These are phyloP conservation scores for Ginglymostoma cirratum DNA, from an alignment of 2,113 vertebrate species.

Conservation along the genomic window DNA sequence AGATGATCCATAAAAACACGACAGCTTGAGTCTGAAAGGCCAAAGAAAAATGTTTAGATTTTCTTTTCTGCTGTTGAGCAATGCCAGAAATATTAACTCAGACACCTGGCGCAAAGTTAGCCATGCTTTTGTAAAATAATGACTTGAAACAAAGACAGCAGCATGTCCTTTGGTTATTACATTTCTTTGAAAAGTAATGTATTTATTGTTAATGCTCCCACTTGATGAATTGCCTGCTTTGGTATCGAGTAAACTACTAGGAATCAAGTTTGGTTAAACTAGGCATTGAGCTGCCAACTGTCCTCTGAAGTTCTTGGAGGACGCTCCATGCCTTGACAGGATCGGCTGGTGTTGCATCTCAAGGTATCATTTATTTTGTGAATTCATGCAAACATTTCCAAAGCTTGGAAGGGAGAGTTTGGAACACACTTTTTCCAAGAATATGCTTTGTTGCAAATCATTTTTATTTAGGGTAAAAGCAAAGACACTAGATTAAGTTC, in stretches of 20 bases:
- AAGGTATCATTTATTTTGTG: background rate
- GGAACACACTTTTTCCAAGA: background rate
- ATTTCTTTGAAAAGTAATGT: constrained; percentile 13
- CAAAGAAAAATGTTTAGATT: background rate
- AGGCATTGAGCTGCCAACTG: background rate
- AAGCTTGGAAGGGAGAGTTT: background rate
- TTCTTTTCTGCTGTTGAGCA: background rate
- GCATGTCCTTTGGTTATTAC: background rate
- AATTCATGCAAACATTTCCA: background rate
- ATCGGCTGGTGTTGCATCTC: background rate
- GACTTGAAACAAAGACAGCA: background rate
- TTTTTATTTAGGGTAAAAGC: background rate
- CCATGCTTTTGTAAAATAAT: background rate
- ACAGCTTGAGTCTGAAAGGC: background rate
- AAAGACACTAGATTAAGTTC: background rate
- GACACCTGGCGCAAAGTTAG: background rate
- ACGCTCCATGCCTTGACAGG: background rate
- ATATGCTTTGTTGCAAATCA: background rate
- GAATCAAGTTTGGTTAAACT: background rate
- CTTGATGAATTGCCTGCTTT: background rate
- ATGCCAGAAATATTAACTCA: background rate
- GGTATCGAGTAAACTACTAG: background rate
- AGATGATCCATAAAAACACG: background rate
- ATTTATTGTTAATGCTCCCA: background rate
- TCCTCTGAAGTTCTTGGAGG: background rate